Base-by-base conservation (phyloP, 2,888 invertebrate species). In the Drosophila stalkeri region DNA sequence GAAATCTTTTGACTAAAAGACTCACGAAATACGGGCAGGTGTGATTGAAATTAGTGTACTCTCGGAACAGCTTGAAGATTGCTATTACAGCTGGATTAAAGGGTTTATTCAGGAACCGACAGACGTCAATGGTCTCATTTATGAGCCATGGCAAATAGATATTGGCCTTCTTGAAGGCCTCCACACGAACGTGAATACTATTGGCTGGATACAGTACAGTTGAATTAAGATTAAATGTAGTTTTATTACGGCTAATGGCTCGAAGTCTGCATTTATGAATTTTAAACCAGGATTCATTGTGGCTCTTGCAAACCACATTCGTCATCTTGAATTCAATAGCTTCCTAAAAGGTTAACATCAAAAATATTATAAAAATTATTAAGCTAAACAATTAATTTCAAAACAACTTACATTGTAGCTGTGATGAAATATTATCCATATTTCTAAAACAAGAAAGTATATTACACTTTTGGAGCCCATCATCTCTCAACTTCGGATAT, bases 81-180 rank as follows among this genome's bases (percentile, higher is more conserved):
- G 14, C 0, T 5, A 41, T 41, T 4, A 3, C 18, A 18, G 14
- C 37, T 14, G 3, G 0, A 43, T 56, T 56, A 14, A 31, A 56
- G 0, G 23, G 43, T 6, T 16, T 43, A 2, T 16, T 33, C 4
- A 56, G 0, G 31, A 43, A 56, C 2, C 33, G 56, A 4, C 56
- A 56, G 9, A 14, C 14, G 33, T 85, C 73, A 12, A 85, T 1
- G 3, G 44, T 11, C 0, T 3, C 2, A 2, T 71, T 57, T 2
- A 63, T 11, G 0, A 82, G n/a, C 68, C 77, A 84, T 0, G 76
- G 77, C 35, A 73, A 70, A 16, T 73, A 84, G 3, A 70, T 73
- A n/a, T 56, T 86, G 0, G 54, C 77, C 23, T 72, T 72, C 14
- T 73, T 60, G 2, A 71, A 56, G 0, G 73, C 0, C 16, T 56